These are phyloP conservation scores for Lanistes nyassanus DNA, from an alignment of 1,140 invertebrate species.

Conservation along the genomic window DNA sequence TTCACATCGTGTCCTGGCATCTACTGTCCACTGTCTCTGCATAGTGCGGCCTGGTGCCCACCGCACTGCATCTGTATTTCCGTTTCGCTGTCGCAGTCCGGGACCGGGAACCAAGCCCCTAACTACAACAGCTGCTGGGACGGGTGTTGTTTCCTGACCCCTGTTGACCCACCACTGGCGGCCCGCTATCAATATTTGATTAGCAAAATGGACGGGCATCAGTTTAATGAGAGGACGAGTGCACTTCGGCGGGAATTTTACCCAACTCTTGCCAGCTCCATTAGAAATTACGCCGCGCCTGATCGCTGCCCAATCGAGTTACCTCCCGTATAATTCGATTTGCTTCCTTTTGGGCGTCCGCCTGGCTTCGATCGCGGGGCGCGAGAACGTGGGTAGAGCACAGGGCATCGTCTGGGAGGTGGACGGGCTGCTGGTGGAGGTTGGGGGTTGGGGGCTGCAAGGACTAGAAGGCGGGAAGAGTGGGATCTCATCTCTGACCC, in stretches of 20 bases:
- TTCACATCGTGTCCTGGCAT: too few relatives aligned
- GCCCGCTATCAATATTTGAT: conserved; percentile 24
- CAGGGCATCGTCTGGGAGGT: background rate
- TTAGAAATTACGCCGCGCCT: conserved; percentile 28
- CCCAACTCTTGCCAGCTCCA: conserved; percentile 21
- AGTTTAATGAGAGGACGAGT: conserved; percentile 23
- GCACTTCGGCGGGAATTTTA: conserved; percentile 16
- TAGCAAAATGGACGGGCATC: conserved; percentile 5
- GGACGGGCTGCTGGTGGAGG: background rate
- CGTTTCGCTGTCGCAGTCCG: too few relatives aligned
- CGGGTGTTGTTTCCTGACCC: too few relatives aligned
- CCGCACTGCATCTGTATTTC: too few relatives aligned
- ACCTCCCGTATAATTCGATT: conserved; percentile 16
- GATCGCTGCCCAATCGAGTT: conserved; percentile 28
- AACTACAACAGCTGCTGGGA: too few relatives aligned
- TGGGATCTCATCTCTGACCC: background rate
- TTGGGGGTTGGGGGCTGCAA: background rate
- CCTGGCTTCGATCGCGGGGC: background rate
- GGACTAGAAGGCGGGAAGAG: background rate
- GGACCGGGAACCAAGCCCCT: too few relatives aligned
- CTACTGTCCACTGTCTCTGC: too few relatives aligned
- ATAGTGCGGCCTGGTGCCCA: too few relatives aligned
- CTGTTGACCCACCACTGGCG: background rate
- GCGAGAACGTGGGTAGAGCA: background rate
- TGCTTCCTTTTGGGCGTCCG: too few relatives aligned